Base-by-base conservation (phyloP, 1,140 invertebrate species). In the Matsumurasca onukii region DNA sequence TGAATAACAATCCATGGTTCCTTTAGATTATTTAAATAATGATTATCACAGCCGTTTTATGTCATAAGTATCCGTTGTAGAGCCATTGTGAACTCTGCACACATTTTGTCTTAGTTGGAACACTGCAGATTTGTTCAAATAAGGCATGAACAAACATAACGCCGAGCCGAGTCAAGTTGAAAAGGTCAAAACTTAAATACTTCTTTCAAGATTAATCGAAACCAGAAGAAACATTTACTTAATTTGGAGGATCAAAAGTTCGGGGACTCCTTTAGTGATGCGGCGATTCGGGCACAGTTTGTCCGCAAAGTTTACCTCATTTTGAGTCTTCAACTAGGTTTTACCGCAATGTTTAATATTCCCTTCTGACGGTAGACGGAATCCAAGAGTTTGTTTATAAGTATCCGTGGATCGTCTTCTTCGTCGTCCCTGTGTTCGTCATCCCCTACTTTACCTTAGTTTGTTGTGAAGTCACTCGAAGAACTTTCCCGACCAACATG, bases 401-500 rank as follows among this genome's bases (percentile, higher is more conserved):
- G 13, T 59, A 59, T 59, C 25, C 55, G 9, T 59, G 55, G 55
- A 24, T 25, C 9, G 24, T 59, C 13, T 59, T 59, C 25, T 15
- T 59, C 13, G 15, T 9, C 13, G 13, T 59, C 9, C 9, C 24
- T 3, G 55, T 59, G 15, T 59, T 59, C 24, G 55, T 59, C 2
- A 27, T 59, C 5, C 55, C 55, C 12, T 59, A 59, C 55, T 59
- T 59, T n/a, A 59, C 30, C 24, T 31, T 63, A 17, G 34, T 55
- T 3, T 67, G 66, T 52, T 67, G 66, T 31, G 66, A 67, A 31
- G 57, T 49, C 20, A 55, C 52, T 22, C 66, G 66, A n/a, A 24
- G 66, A 15, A 52, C 20, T 24, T 67, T 67, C 51, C 66, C 66
- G 22, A 67, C 49, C 17, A 67, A 67, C 22, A 22, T 67, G 9